phyloP scores from a whole-genome alignment of 2,797 vertebrate species.

The Notolabrus celidotus region DNA sequence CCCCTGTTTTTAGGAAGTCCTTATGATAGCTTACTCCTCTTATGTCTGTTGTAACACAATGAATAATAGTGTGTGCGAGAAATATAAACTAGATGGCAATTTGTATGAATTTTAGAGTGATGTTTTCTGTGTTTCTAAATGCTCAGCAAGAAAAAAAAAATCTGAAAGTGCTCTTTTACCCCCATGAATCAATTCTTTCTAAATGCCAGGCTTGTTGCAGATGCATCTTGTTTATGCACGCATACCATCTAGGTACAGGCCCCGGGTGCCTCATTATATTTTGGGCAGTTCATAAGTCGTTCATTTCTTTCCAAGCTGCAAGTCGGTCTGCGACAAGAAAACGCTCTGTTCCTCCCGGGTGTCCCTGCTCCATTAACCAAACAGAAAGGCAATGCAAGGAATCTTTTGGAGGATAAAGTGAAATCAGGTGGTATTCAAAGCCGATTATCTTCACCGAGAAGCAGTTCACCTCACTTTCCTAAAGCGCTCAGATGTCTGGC shows the following conservation, averaged over 20 bases:
- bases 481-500: constrained; percentile 46
- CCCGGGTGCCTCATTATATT: constrained; percentile 36
- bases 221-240: constrained; percentile 1
- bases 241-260: constrained; percentile 6
- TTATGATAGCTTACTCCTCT: too few relatives aligned
- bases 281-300: constrained; percentile 40
- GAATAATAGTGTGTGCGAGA: too few relatives aligned
- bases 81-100: too few relatives aligned
- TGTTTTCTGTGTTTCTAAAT: too few relatives aligned
- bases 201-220: constrained; percentile 12
- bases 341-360: constrained; percentile 32
- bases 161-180: background rate
- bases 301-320: constrained; percentile 51
- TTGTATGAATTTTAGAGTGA: too few relatives aligned
- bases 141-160: too few relatives aligned
- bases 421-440: constrained; percentile 73
- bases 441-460: constrained; percentile 72
- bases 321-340: constrained; percentile 49
- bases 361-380: constrained; percentile 65
- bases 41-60: too few relatives aligned
- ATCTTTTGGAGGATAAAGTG: constrained; percentile 59
- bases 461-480: constrained; percentile 57
- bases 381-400: constrained; percentile 40
- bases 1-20: too few relatives aligned
- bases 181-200: constrained; percentile 13